phyloP scores from a whole-genome alignment of 2,888 invertebrate genomes.

The Darwinula stevensoni region DNA sequence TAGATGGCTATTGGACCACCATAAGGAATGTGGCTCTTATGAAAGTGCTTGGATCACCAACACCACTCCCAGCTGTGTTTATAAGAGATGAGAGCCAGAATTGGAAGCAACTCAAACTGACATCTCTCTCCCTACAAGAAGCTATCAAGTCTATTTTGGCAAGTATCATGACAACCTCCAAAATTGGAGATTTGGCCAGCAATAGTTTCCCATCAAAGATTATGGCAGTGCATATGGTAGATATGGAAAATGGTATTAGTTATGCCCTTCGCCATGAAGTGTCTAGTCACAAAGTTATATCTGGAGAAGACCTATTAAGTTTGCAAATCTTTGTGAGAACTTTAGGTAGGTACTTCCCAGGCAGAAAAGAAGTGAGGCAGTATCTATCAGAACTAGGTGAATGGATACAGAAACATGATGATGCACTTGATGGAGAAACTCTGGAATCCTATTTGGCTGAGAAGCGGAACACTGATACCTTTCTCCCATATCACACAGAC shows the following conservation, averaged over 20 bases:
- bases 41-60: too few relatives aligned
- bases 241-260: slow-evolving; percentile 58
- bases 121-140: too few relatives aligned
- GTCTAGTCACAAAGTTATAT: slow-evolving; percentile 31
- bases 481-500: slow-evolving; percentile 10
- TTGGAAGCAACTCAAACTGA: too few relatives aligned
- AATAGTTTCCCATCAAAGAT: too few relatives aligned
- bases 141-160: too few relatives aligned
- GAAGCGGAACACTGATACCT: not conserved
- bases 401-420: too few relatives aligned
- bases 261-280: slow-evolving; percentile 60
- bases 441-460: not conserved
- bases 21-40: too few relatives aligned
- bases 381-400: not conserved
- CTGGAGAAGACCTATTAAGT: slow-evolving; percentile 36
- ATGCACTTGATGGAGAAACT: not conserved
- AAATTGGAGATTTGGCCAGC: too few relatives aligned
- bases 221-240: slow-evolving; percentile 38
- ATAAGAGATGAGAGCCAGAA: too few relatives aligned
- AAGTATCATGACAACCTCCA: too few relatives aligned
- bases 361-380: slow-evolving; percentile 12
- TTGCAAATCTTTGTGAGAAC: slow-evolving; percentile 39
- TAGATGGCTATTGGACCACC: too few relatives aligned
- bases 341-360: slow-evolving; percentile 46
- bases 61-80: too few relatives aligned